phyloP scores from a whole-genome alignment of 2,888 invertebrate genomes.

The Hoplodrina blanda region DNA sequence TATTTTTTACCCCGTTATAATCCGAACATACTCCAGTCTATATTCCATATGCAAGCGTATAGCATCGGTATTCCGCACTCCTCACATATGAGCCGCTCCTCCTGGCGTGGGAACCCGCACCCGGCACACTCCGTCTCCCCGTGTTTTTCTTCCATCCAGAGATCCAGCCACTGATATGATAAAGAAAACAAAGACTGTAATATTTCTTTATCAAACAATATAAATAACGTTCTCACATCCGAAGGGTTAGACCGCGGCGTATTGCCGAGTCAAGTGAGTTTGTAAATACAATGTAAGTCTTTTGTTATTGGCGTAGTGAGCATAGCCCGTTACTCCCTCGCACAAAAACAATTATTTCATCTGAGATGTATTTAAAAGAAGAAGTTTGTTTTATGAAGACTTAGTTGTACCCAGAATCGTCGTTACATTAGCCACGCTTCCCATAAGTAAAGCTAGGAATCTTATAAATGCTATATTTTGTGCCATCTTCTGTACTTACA shows the following conservation, averaged over 20 bases:
- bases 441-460: conserved; percentile 3
- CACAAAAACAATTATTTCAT: background rate
- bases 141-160: conserved; percentile 60
- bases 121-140: conserved; percentile 44
- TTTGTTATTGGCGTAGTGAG: background rate
- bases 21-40: conserved; percentile 27
- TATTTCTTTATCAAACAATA: conserved; percentile 25
- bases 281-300: background rate
- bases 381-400: background rate
- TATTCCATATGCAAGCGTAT: conserved; percentile 21
- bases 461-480: conserved; percentile 13
- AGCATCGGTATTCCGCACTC: conserved; percentile 29
- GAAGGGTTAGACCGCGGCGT: background rate
- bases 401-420: background rate
- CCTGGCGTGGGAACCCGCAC: conserved; percentile 58
- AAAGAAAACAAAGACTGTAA: conserved; percentile 47
- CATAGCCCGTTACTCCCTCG: no score
- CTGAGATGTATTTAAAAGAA: background rate
- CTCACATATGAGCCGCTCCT: conserved; percentile 37
- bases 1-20: background rate
- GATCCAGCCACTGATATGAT: conserved; percentile 52
- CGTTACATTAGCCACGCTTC: conserved; percentile 4
- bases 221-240: conserved; percentile 12
- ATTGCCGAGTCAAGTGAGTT: background rate
- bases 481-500: conserved; percentile 5